Conservation (phyloP, 2,797 vertebrate genomes). For the Notoglanidium macrostoma region DNA sequence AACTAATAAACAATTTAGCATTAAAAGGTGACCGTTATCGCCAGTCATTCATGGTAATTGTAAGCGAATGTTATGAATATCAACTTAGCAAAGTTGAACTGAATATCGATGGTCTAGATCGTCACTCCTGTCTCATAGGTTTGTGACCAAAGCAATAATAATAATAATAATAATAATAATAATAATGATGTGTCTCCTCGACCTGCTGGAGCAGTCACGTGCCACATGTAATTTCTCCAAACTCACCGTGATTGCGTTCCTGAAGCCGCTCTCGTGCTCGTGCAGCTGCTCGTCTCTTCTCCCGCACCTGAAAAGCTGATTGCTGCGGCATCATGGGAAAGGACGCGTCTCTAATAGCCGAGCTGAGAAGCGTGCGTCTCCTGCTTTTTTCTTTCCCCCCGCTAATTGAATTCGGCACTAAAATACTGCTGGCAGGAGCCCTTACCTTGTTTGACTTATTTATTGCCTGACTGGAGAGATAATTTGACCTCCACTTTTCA, state of each 20-base stretch:
- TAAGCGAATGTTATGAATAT: not conserved
- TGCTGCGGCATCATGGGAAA: conserved; percentile 61
- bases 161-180: not conserved
- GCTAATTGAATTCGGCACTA: conserved; percentile 80
- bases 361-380: conserved; percentile 62
- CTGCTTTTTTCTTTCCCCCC: conserved; percentile 63
- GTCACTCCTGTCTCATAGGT: not conserved
- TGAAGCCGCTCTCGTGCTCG: conserved; percentile 48
- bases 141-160: conserved; percentile 29
- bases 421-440: conserved; percentile 76
- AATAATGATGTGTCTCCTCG: conserved; percentile 21
- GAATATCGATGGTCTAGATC: not conserved
- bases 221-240: conserved; percentile 46
- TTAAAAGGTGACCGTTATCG: not conserved
- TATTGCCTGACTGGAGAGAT: conserved; percentile 82
- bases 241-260: conserved; percentile 34
- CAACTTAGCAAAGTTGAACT: not conserved
- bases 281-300: conserved; percentile 42
- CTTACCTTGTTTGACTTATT: conserved; percentile 86
- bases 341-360: conserved; percentile 61
- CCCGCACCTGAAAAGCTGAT: conserved; percentile 45
- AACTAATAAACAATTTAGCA: not conserved
- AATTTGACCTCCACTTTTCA: conserved; percentile 82
- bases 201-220: conserved; percentile 41
- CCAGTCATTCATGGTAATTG: not conserved